Evolutionary conservation across 2,113 vertebrate genomes (phyloP).

Genomic region (Grus americana): DNA sequence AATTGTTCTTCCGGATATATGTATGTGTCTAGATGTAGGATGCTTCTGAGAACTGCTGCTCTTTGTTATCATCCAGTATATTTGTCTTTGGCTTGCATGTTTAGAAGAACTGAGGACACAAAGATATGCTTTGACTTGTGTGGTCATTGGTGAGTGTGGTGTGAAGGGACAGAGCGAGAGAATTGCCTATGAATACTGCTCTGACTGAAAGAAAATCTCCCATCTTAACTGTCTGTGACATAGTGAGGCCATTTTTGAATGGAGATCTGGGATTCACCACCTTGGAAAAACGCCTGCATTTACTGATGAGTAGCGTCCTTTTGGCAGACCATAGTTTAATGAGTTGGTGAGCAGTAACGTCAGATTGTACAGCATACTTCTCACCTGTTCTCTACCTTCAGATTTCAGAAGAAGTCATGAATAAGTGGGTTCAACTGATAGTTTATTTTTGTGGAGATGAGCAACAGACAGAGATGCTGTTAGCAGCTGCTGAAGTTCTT

Average conservation of each 20-base stretch:
- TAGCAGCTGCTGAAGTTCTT: conserved; percentile 83
- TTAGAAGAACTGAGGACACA: neutral
- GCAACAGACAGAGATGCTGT: conserved; percentile 83
- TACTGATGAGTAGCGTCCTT: neutral
- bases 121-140: neutral
- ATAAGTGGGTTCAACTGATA: conserved; percentile 83
- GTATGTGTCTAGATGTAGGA: neutral
- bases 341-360: neutral
- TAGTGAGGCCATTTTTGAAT: neutral
- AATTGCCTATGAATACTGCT: neutral
- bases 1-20: neutral
- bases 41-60: neutral
- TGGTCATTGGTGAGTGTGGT: neutral
- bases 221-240: neutral
- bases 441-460: conserved; percentile 82
- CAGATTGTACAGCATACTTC: neutral
- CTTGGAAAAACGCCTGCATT: neutral
- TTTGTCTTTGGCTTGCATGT: neutral
- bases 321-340: neutral
- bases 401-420: conserved; percentile 53
- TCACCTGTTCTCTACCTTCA: conserved; percentile 38
- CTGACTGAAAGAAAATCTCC: neutral
- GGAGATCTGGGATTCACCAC: neutral
- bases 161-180: neutral
- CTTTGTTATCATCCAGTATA: neutral